Conservation (phyloP, 2,113 vertebrate genomes). For the Psophia crepitans region DNA sequence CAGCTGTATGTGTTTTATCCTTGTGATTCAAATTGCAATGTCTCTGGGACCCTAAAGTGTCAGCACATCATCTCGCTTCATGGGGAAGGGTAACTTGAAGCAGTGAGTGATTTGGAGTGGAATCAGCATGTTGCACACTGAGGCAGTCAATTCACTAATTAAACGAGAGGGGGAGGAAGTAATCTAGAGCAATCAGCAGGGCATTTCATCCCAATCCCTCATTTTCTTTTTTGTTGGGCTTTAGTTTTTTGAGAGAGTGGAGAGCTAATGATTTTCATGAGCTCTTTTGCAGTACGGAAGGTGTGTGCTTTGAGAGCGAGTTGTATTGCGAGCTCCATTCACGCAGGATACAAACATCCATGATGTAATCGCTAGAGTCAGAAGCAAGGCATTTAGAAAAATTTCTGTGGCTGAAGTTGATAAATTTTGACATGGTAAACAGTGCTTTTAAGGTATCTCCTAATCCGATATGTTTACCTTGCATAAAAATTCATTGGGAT, state of each 20-base stretch:
- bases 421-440: not conserved
- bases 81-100: not conserved
- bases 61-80: not conserved
- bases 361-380: not conserved
- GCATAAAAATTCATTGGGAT: not conserved
- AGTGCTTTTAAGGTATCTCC: not conserved
- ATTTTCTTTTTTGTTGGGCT: conserved; percentile 16
- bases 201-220: conserved; percentile 7
- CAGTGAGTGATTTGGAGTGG: not conserved
- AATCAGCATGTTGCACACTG: not conserved
- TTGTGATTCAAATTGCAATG: not conserved
- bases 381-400: not conserved
- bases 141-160: conserved; percentile 32
- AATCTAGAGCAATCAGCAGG: conserved; percentile 39
- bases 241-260: not conserved
- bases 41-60: not conserved
- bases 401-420: not conserved
- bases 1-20: not conserved
- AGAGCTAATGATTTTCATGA: not conserved
- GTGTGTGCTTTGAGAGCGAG: not conserved
- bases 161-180: not conserved
- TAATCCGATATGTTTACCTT: not conserved
- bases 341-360: not conserved
- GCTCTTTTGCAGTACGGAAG: not conserved
- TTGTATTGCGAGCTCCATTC: not conserved